These are phyloP conservation scores for Dysmachus trigonus DNA, from an alignment of 2,888 invertebrate species.

Conservation along the genomic window DNA sequence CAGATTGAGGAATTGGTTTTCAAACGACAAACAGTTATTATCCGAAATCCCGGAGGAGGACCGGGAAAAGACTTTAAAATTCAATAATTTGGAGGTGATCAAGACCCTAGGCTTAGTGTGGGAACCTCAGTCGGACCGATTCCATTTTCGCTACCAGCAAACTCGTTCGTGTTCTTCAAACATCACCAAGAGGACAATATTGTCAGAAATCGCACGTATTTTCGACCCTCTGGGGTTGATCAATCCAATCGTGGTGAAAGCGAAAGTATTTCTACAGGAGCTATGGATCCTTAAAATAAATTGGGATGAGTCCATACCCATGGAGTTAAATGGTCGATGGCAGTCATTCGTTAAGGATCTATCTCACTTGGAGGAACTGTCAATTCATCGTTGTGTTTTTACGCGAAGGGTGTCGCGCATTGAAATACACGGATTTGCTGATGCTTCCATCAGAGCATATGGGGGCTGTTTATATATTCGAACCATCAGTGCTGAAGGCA, in stretches of 20 bases:
- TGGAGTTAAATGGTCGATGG: background rate
- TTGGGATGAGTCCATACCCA: constrained; percentile 20
- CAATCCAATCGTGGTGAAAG: background rate
- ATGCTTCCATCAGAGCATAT: constrained; percentile 44
- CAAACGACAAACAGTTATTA: constrained; percentile 35
- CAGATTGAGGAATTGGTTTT: constrained; percentile 48
- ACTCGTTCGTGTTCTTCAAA: constrained; percentile 27
- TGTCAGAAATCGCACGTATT: background rate
- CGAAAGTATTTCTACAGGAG: background rate
- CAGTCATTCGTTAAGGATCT: background rate
- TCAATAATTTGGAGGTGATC: background rate
- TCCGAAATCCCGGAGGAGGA: background rate
- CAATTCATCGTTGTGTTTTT: background rate
- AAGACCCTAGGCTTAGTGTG: background rate
- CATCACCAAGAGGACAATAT: background rate
- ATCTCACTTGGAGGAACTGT: background rate
- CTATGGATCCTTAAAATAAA: background rate
- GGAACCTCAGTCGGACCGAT: background rate
- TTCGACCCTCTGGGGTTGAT: constrained; percentile 29
- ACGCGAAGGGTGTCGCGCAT: background rate
- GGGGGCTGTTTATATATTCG: constrained; percentile 5
- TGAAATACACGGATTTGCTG: constrained; percentile 43
- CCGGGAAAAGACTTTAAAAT: background rate
- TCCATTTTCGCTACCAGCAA: background rate
- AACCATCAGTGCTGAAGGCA: background rate